Base-by-base conservation (phyloP, 2,888 invertebrate species). In the Thera britannica region DNA sequence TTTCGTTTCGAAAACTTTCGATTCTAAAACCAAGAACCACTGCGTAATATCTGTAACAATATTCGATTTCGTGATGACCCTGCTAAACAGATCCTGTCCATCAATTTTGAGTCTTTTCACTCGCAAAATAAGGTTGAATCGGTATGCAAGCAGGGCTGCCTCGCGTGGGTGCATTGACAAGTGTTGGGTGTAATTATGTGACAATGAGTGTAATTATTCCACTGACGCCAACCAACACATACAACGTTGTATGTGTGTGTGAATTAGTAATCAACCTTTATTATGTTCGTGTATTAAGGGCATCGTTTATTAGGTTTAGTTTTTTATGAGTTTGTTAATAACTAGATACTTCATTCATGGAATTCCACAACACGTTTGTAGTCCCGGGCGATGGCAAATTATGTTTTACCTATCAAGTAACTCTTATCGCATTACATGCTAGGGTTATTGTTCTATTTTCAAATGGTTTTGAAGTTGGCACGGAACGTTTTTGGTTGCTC, bases 161-260 rank as follows among this genome's bases (percentile, higher is more conserved):
- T 73, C 79, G 87, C 86, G 88, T 90, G 88, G 89, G 89, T 87
- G 88, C 89, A 89, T 80, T 83, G 86, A 89, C 88, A 87, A 91
- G 87, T 90, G 90, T 88, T 88, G 83, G 79, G 74, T 79, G 88
- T 91, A 91, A 92, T 92, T 89, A 90, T 83, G 86, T 88, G 90
- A 91, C 91, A 92, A 92, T 92, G 89, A 90, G 87, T 86, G 90
- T 90, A 88, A 92, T 92, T 90, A 91, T 81, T 79, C 75, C 78
- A 80, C 75, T 82, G 82, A 83, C 79, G 79, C 75, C 69, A 74
- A 75, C 74, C 77, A 69, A 77, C 78, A 76, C 78, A 78, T 71
- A 72, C 74, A 78, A 41, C 73, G 74, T 71, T 79, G 75, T 76
- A 62, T 77, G 81, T 80, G 83, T 79, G 78, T 68, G 80, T 82